These are phyloP conservation scores for Limnodromus scolopaceus DNA, from an alignment of 2,797 vertebrate species.

Conservation along the genomic window DNA sequence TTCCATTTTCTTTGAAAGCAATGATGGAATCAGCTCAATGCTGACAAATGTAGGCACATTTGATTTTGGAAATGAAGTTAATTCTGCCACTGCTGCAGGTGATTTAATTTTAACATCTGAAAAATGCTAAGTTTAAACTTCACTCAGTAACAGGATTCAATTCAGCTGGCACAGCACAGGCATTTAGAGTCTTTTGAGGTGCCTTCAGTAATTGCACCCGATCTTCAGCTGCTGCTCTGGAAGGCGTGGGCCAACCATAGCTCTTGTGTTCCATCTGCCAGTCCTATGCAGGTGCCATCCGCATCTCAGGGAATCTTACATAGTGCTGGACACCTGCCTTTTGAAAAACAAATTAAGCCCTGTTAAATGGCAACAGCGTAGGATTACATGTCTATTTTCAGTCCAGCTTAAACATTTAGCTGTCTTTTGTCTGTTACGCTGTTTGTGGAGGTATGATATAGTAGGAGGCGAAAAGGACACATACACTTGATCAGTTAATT, in stretches of 20 bases:
- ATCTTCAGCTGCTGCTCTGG: neutral
- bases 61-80: neutral
- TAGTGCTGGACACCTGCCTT: neutral
- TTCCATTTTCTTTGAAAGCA: neutral
- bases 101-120: conserved; percentile 9
- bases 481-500: neutral
- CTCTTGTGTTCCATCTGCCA: neutral
- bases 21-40: neutral
- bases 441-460: neutral
- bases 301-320: neutral
- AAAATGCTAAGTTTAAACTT: neutral
- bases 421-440: neutral
- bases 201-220: neutral
- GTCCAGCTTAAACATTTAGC: neutral
- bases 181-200: neutral
- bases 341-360: neutral
- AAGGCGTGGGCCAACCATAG: fast-evolving
- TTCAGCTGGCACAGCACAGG: neutral
- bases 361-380: neutral
- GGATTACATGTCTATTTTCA: neutral
- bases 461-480: neutral
- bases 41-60: neutral
- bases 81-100: neutral
- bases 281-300: neutral
- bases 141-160: neutral